These are phyloP conservation scores for Panthera uncia DNA, from an alignment of 2,113 vertebrate genomes.

Conservation along the genomic window DNA sequence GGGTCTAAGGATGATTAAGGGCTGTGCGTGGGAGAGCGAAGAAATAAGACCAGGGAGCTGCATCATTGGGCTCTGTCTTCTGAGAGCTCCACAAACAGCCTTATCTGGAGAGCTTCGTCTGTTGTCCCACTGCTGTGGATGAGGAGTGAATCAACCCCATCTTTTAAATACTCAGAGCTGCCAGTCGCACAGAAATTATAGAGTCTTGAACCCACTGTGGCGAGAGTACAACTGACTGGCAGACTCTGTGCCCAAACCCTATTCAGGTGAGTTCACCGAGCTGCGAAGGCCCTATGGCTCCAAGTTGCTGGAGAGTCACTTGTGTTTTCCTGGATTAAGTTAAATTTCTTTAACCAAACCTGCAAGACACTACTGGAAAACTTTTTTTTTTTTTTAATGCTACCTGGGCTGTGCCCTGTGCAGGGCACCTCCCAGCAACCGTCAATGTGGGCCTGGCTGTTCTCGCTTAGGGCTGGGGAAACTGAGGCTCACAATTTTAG, in stretches of 20 bases:
- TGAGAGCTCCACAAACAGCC: background rate
- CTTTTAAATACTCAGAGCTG: constrained; percentile 13
- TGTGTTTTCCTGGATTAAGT: constrained; percentile 53
- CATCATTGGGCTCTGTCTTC: background rate
- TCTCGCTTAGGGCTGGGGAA: background rate
- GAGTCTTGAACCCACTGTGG: background rate
- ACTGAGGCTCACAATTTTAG: background rate
- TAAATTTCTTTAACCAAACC: constrained; percentile 34
- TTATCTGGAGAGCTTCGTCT: background rate
- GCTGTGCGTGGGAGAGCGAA: background rate
- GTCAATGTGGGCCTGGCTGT: background rate
- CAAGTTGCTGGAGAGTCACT: background rate
- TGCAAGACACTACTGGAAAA: background rate
- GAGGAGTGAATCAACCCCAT: background rate
- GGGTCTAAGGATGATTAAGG: constrained; percentile 43
- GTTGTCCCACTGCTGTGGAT: background rate
- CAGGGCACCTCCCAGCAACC: background rate
- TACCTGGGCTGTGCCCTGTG: background rate
- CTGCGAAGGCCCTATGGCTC: background rate
- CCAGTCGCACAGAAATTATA: constrained; percentile 24
- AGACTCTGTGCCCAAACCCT: constrained; percentile 30
- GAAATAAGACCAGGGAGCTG: background rate
- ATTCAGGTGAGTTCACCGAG: background rate
- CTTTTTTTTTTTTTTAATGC: background rate
- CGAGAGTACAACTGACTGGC: constrained; percentile 20